Evolutionary conservation across 2,888 invertebrate species (phyloP).

Genomic region (Kryphioiulus occultus): DNA sequence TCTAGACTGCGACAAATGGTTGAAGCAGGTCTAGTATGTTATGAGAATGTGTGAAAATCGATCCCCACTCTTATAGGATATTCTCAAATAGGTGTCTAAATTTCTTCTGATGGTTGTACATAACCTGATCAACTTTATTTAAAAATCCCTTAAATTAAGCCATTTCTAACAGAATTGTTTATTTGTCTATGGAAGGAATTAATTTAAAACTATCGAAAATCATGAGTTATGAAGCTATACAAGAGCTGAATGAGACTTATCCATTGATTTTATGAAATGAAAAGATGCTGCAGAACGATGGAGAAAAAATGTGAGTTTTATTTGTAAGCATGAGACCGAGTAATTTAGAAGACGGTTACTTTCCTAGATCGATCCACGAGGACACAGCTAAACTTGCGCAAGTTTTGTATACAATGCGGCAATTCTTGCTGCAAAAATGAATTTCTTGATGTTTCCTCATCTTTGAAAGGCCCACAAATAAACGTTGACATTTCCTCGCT

Average conservation of each 20-base stretch:
- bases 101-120: background rate
- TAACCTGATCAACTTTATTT: too few relatives aligned
- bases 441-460: constrained; percentile 8
- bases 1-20: background rate
- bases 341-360: background rate
- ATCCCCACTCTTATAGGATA: background rate
- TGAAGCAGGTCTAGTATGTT: background rate
- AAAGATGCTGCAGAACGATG: background rate
- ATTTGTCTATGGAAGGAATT: too few relatives aligned
- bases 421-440: background rate
- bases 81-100: background rate
- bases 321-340: background rate
- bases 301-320: background rate
- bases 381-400: background rate
- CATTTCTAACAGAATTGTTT: too few relatives aligned
- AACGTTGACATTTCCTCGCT: background rate
- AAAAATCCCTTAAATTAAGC: too few relatives aligned
- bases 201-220: too few relatives aligned
- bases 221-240: background rate
- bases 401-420: background rate
- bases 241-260: background rate
- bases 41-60: background rate
- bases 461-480: background rate
- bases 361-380: background rate
- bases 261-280: background rate